Conservation (phyloP, 2,797 vertebrate species). For the Fringilla coelebs region DNA sequence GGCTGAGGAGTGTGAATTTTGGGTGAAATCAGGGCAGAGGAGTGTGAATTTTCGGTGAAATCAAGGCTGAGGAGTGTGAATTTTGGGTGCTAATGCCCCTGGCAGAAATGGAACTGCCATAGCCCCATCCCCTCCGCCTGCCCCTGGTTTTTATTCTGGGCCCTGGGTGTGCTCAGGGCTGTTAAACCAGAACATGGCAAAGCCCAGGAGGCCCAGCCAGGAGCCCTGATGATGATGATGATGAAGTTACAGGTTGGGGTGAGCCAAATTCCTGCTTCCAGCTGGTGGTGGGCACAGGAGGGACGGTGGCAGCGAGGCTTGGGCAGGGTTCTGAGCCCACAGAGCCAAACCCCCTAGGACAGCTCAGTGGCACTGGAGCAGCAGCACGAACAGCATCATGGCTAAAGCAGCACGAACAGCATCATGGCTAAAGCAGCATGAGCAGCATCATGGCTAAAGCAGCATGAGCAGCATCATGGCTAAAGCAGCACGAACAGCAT, state of each 20-base stretch:
- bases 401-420: background rate
- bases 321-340: rapidly evolving
- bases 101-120: background rate
- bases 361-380: rapidly evolving
- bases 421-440: rapidly evolving
- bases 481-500: no score
- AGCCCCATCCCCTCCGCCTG: background rate
- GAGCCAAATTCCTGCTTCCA: background rate
- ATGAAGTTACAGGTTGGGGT: background rate
- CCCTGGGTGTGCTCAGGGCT: background rate
- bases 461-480: background rate
- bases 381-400: background rate
- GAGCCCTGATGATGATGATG: background rate
- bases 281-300: background rate
- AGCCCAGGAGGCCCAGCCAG: background rate
- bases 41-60: background rate
- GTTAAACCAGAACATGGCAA: background rate
- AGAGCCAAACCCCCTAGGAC: background rate
- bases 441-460: rapidly evolving
- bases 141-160: background rate
- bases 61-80: no score
- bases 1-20: background rate
- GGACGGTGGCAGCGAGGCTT: background rate
- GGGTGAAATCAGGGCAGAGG: background rate
- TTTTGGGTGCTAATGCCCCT: background rate